Conservation (phyloP, 2,113 vertebrate genomes). For the Parotia lawesii region DNA sequence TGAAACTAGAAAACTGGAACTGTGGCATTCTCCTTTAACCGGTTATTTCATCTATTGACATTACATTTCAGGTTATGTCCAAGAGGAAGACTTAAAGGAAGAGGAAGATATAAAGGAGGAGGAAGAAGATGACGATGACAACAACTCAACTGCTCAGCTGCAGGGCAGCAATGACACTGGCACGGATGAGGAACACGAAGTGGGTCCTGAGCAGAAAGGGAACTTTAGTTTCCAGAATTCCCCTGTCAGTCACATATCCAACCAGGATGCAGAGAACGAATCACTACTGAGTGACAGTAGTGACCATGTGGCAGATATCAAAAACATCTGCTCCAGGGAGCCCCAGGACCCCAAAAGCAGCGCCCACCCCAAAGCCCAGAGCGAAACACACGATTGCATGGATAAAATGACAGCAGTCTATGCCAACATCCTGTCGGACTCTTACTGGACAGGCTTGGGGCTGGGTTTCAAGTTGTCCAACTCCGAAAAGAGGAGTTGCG, state of each 20-base stretch:
- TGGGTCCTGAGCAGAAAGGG: conserved; percentile 87
- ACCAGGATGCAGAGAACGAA: conserved; percentile 90
- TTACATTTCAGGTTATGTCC: conserved; percentile 86
- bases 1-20: neutral
- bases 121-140: conserved; percentile 86
- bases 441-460: conserved; percentile 95
- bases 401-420: conserved; percentile 98
- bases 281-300: conserved; percentile 91
- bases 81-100: conserved; percentile 86
- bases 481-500: conserved; percentile 86
- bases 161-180: conserved; percentile 85
- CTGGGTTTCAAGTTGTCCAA: conserved; percentile 88
- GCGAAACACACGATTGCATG: conserved; percentile 86
- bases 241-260: conserved; percentile 89
- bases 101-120: conserved; percentile 83
- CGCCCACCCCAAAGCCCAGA: conserved; percentile 74
- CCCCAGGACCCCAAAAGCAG: conserved; percentile 75
- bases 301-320: conserved; percentile 90
- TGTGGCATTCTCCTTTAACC: neutral
- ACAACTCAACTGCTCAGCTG: conserved; percentile 80
- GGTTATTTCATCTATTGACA: conserved; percentile 37
- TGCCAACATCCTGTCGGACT: conserved; percentile 95
- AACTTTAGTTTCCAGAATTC: conserved; percentile 95
- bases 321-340: conserved; percentile 82
- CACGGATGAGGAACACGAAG: conserved; percentile 88